Base-by-base conservation (phyloP, 2,797 vertebrate species). In the Parotocinclus haroldoi region DNA sequence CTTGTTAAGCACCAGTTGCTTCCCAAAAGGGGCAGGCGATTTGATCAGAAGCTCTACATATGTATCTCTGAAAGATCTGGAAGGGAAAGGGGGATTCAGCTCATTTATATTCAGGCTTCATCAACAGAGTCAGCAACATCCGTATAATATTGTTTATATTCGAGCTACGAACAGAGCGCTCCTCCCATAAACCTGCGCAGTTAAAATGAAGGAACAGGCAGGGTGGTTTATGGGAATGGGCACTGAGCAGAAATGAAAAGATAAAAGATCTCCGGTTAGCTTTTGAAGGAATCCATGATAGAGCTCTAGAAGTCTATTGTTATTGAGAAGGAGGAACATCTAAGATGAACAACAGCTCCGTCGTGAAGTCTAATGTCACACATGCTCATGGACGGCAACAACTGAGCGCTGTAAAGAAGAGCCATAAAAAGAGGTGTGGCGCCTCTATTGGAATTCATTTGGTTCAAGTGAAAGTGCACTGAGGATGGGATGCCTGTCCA, bases 91-190 rank as follows among this genome's bases (percentile, higher is more conserved):
- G 7, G 17, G 3, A 10, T 12, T 17, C 36, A 3, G 57, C 73
- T 49, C 56, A 39, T 56, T 64, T 45, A 57, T 68, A 71, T 68
- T 76, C 60, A 19, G 11, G 48, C 16, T 46, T 58, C 59, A 56
- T 68, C 17, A 49, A 49, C 9, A 8, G 63, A 7, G 3, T 27
- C 69, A 49, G 58, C 38, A 44, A 40, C 44, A 71, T 69, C 58
- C n/a, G 19, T 70, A 40, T 60, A 61, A 61, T 62, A 46, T 60
- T 54, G 39, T 72, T 60, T 67, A 39, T 55, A 44, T 39, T 66
- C 6, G 3, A 12, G 52, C 36, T 45, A 56, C 50, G 45, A 51
- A 66, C 36, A 16, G 10, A 10, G 12, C 7, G 9, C 13, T 45
- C 36, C 14, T 45, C 19, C 16, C 44, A 50, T 36, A 51, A 40